Conservation (phyloP, 2,888 invertebrate species). For the Andricus curvator region DNA sequence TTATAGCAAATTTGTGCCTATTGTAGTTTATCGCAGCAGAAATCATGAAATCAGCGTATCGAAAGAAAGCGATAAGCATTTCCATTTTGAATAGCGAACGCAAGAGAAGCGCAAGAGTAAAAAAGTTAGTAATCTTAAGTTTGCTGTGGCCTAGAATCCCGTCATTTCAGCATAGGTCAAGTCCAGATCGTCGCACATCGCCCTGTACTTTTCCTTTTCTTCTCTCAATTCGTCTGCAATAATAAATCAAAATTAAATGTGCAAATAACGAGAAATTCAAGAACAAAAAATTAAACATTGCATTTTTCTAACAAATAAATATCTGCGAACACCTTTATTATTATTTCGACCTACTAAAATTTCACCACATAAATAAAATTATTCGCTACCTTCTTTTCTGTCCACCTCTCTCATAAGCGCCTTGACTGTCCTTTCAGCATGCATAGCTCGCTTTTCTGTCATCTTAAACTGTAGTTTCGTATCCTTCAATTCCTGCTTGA, state of each 20-base stretch:
- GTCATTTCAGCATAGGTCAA: conserved; percentile 87
- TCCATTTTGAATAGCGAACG: conserved; percentile 43
- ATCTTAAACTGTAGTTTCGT: conserved; percentile 70
- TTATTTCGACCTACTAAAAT: too few species aligned
- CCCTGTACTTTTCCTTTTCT: conserved; percentile 89
- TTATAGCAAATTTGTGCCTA: background rate
- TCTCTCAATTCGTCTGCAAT: conserved; percentile 82
- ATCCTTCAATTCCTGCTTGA: conserved; percentile 73
- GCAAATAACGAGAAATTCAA: too few species aligned
- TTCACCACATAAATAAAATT: background rate
- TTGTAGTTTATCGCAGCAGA: conserved; percentile 27
- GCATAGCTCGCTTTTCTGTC: conserved; percentile 75
- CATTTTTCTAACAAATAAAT: background rate
- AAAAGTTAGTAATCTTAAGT: conserved; percentile 51
- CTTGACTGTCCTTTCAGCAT: conserved; percentile 74
- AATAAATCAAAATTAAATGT: conserved; percentile 45
- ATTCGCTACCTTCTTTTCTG: conserved; percentile 71
- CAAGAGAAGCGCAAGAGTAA: conserved; percentile 54
- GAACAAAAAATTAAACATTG: background rate
- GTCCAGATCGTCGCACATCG: conserved; percentile 88
- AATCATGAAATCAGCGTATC: conserved; percentile 40
- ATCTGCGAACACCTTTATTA: too few species aligned
- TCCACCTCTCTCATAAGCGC: conserved; percentile 73
- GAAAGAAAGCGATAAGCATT: conserved; percentile 45
- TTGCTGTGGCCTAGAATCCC: conserved; percentile 80